Evolutionary conservation across 2,797 vertebrate genomes (phyloP), one percentile per base, ranked within the genome.

Genomic region (Peromyscus eremicus): DNA sequence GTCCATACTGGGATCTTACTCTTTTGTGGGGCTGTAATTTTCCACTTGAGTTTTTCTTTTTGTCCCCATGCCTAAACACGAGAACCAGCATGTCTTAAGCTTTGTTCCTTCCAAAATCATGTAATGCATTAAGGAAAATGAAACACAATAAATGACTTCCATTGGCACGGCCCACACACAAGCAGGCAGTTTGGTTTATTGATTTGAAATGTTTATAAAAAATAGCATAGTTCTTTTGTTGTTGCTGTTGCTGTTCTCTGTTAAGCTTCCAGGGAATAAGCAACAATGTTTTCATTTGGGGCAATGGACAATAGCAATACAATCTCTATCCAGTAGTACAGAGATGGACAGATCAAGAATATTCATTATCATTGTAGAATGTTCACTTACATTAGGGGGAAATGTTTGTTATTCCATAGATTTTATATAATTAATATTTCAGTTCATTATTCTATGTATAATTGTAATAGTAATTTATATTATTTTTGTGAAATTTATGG

Each of bases 401-500:
- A 91, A 73, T 32, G 2, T 77, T 89, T 71, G 0, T 32, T 89
- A 66, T 0, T 21, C 2, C 5, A 43, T 9, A 32, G 13, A 27
- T 89, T 91, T 94, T 87, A 68, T 29, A 27, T 55, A 55, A 16
- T 87, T 37, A 40, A 29, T 37, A 68, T 49, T 55, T 71, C n/a
- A 87, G 37, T 29, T 87, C 21, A 55, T 55, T 71, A 71, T 29
- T 87, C 29, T 71, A 43, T 95, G 2, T 70, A 29, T 64, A 27
- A 37, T 57, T 80, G n/a, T 82, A 75, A 84, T 32, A 92, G 43
- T 75, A n/a, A 64, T 89, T 92, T 92, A 49, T 4, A n/a, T 71
- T 87, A 88, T 81, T 95, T 94, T 79, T 79, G 80, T 88, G 73
- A 80, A 73, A 68, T 64, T 55, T 70, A 37, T 86, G 84, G 73